phyloP scores from a whole-genome alignment of 2,113 vertebrate genomes.

The Leucosticte australis region DNA sequence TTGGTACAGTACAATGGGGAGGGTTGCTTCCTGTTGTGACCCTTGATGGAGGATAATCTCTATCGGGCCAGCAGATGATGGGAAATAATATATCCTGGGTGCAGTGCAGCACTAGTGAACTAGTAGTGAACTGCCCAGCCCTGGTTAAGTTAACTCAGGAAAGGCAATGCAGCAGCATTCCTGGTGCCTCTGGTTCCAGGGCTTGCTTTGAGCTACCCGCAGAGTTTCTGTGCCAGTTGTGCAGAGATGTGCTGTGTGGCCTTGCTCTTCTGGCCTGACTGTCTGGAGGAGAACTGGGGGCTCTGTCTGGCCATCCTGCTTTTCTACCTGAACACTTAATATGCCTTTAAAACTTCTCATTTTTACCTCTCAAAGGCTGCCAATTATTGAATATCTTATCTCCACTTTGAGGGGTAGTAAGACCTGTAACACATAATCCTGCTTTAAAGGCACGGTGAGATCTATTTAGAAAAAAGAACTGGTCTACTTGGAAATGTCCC shows the following conservation, averaged over 20 bases:
- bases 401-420: not conserved
- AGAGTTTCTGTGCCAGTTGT: not conserved
- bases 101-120: not conserved
- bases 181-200: not conserved
- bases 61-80: not conserved
- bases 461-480: not conserved
- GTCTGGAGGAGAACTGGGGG: not conserved
- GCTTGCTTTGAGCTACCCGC: fast-evolving
- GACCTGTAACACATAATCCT: not conserved
- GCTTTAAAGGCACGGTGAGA: not conserved
- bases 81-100: not conserved
- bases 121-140: not conserved
- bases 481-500: not conserved
- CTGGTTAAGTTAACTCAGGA: not conserved
- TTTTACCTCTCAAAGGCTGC: not conserved
- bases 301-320: not conserved
- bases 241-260: fast-evolving
- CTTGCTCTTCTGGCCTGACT: not conserved
- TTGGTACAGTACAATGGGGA: fast-evolving
- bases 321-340: not conserved
- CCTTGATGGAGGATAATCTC: not conserved
- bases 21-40: not conserved
- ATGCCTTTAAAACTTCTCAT: not conserved
- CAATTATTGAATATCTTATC: not conserved
- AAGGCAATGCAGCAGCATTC: not conserved